These are phyloP conservation scores for Leucoraja ocellata DNA, from an alignment of 2,797 vertebrate species.

Conservation along the genomic window DNA sequence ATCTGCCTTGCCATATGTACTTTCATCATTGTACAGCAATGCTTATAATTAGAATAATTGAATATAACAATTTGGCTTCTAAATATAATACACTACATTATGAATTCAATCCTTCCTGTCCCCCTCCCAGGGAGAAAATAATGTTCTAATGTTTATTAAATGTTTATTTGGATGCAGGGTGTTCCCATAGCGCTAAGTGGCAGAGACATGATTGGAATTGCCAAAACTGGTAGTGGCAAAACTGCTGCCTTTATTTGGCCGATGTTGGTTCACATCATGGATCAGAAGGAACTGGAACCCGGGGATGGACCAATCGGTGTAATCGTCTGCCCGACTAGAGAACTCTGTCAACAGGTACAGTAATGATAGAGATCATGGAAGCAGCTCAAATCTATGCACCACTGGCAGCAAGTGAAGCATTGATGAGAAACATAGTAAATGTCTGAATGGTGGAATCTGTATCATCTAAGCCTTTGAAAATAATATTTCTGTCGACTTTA, in stretches of 20 bases:
- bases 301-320: constrained; percentile 93
- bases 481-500: neutral
- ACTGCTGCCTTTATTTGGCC: constrained; percentile 98
- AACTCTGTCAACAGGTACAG: constrained; percentile 90
- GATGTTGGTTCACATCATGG: constrained; percentile 97
- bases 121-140: neutral
- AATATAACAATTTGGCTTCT: no score
- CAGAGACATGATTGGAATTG: constrained; percentile 97
- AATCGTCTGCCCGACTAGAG: constrained; percentile 91
- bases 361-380: neutral
- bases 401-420: neutral
- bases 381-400: neutral
- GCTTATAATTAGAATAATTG: no score
- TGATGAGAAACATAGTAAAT: neutral
- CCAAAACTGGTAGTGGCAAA: constrained; percentile 96
- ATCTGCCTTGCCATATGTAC: no score
- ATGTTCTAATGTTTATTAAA: neutral
- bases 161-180: constrained; percentile 61
- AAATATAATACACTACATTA: no score
- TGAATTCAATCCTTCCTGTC: no score
- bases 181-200: constrained; percentile 91
- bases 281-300: constrained; percentile 87
- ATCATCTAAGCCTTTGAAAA: neutral
- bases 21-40: no score
- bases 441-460: no score